Conservation (phyloP, 2,113 vertebrate genomes). For the Emydura subglobosa region DNA sequence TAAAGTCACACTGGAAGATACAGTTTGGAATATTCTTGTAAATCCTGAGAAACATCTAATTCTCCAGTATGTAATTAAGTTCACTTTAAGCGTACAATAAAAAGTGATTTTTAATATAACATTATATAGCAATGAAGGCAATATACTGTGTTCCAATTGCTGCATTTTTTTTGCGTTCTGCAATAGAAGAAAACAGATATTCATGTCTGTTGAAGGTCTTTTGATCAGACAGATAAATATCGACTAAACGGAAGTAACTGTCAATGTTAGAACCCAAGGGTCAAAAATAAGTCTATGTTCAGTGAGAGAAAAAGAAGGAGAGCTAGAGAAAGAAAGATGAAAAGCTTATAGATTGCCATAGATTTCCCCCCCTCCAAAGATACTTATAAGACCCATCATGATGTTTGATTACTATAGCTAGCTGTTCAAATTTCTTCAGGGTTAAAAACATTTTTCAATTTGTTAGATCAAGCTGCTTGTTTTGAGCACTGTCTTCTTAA, state of each 20-base stretch:
- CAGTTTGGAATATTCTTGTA: not conserved
- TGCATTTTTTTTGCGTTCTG: slow-evolving; percentile 13
- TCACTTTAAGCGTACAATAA: slow-evolving; percentile 29
- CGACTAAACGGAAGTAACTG: slow-evolving; percentile 1
- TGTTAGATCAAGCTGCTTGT: not conserved
- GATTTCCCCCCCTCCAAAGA: not conserved
- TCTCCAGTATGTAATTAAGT: slow-evolving; percentile 47
- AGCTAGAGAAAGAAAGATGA: not conserved
- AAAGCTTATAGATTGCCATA: not conserved
- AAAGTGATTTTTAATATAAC: not conserved
- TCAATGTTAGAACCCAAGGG: not conserved
- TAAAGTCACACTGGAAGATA: slow-evolving; percentile 16
- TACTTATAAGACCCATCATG: not conserved
- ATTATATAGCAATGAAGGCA: not conserved
- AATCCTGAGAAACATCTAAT: not conserved
- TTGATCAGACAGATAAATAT: slow-evolving; percentile 20
- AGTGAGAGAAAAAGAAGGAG: not conserved
- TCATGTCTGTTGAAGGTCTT: slow-evolving; percentile 9
- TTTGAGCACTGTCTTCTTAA: slow-evolving; percentile 6
- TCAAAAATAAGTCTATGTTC: slow-evolving; percentile 37
- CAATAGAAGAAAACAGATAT: not conserved
- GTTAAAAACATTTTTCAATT: not conserved
- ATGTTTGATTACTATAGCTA: not conserved
- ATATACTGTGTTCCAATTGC: not conserved
- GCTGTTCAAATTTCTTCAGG: not conserved